Percentiles rank a stretch among this genome's conserved stretches.
phyloP scores from a whole-genome alignment of 2,888 invertebrate species.

The Plebejus argus region DNA sequence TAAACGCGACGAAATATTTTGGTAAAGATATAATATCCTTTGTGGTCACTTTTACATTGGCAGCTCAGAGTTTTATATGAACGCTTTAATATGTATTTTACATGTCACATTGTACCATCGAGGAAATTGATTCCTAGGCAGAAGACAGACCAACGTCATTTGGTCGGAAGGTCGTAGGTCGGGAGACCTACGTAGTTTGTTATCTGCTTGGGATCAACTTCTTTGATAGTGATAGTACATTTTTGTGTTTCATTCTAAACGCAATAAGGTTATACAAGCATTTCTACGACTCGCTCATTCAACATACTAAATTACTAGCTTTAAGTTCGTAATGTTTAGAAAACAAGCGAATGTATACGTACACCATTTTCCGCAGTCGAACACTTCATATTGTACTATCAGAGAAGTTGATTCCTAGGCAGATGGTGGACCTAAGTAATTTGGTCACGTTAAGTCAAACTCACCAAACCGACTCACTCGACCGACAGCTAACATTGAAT shows the following conservation, averaged over 20 bases:
- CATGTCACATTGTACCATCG: neutral
- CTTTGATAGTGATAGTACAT: no score
- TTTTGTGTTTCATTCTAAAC: neutral
- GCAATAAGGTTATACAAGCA: neutral
- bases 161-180: no score
- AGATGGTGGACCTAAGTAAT: no score
- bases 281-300: neutral
- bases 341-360: neutral
- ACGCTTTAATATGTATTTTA: neutral
- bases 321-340: no score
- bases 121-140: no score
- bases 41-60: slow-evolving; percentile 25
- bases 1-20: slow-evolving; percentile 20
- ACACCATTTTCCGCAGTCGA: neutral
- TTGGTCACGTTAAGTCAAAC: no score
- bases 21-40: slow-evolving; percentile 18
- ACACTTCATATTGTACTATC: neutral
- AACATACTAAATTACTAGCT: neutral
- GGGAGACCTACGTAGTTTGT: no score
- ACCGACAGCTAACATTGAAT: no score
- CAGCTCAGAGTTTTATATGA: slow-evolving; percentile 16
- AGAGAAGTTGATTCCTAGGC: no score
- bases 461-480: no score
- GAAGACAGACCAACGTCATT: no score
- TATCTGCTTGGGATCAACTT: no score